Conservation (phyloP, 2,113 vertebrate genomes). For the Sus scrofa region T2T-Sscrofa CM000825.6:70555001-70555500, state of each 20-base stretch:
- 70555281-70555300: not conserved
- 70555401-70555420: not conserved
- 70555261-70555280: not conserved
- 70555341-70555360: not conserved
- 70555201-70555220: not conserved
- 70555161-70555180: not conserved
- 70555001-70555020: not conserved
- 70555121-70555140: not conserved
- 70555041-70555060: not conserved
- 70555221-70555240: not conserved
- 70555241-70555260: not conserved
- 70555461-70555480: not conserved
- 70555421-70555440: not conserved
- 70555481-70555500: not conserved
- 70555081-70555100: not conserved
- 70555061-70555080: too few relatives aligned
- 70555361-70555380: not conserved
- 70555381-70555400: not conserved
- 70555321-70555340: not conserved
- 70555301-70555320: not conserved
- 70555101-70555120: not conserved
- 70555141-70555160: not conserved
- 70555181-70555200: not conserved
- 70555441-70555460: not conserved
- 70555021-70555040: not conserved